A percentile compares a stretch with the other conserved stretches of the same genome.
Conservation (phyloP, 2,888 invertebrate species). For the Pheosia tremula region DNA sequence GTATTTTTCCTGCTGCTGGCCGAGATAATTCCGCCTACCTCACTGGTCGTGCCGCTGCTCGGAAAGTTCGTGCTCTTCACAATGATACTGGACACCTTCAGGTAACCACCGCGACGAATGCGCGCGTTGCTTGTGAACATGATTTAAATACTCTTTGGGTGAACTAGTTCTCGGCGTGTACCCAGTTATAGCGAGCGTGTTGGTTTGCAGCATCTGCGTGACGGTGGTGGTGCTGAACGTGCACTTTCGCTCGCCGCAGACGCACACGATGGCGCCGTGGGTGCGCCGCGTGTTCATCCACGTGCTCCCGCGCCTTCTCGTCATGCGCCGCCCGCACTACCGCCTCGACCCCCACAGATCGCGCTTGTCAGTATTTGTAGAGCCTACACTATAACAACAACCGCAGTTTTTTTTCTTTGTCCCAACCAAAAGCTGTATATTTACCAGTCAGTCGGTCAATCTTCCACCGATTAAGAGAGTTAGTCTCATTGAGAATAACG, state of each 20-base stretch:
- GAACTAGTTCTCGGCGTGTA: too few species aligned
- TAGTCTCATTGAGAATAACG: too few species aligned
- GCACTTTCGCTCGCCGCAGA: conserved; percentile 98
- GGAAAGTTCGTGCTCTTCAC: conserved; percentile 98
- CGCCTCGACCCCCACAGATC: conserved; percentile 86
- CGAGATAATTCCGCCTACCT: conserved; percentile 89
- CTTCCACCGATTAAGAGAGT: too few species aligned
- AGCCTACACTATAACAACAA: conserved; percentile 9
- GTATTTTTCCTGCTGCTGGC: conserved; percentile 96
- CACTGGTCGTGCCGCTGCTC: conserved; percentile 95
- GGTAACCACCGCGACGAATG: conserved; percentile 79
- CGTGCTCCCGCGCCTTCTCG: conserved; percentile 96
- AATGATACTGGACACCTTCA: conserved; percentile 97
- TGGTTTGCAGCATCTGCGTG: conserved; percentile 91
- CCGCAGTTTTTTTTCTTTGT: too few species aligned
- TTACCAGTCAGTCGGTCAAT: too few species aligned
- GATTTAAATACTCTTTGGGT: neutral
- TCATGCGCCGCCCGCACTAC: conserved; percentile 94
- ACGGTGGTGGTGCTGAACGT: conserved; percentile 98
- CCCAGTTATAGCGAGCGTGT: neutral
- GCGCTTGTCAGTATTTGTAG: conserved; percentile 66
- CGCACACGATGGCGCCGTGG: conserved; percentile 99
- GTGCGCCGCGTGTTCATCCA: conserved; percentile 98
- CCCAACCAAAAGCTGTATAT: too few species aligned
- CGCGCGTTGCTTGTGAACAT: too few species aligned